Percentiles rank a stretch among this genome's conserved stretches.
phyloP scores from a whole-genome alignment of 2,797 vertebrate genomes.

The Salarias fasciatus region DNA sequence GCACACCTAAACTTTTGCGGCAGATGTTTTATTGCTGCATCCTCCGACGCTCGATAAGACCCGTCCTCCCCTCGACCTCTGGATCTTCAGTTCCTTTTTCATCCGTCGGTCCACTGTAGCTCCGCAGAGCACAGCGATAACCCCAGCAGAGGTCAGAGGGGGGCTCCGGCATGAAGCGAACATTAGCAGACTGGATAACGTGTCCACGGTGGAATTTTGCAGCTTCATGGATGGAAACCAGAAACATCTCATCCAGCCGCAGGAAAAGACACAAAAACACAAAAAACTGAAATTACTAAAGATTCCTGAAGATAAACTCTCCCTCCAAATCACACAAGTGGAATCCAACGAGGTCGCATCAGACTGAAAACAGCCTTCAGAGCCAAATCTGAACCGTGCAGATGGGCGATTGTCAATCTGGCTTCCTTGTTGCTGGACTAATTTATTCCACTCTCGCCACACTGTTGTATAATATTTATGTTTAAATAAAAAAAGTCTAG shows the following conservation, averaged over 20 bases:
- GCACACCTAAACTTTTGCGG: conserved; percentile 39
- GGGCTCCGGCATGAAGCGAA: conserved; percentile 16
- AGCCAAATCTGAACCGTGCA: neutral
- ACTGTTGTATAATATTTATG: too few species aligned
- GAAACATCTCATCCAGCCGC: conserved; percentile 26
- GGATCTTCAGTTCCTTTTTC: conserved; percentile 39
- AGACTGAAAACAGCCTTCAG: neutral
- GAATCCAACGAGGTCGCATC: neutral
- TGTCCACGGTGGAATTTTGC: conserved; percentile 26
- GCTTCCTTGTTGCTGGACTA: neutral
- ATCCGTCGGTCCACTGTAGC: conserved; percentile 20
- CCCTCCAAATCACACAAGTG: neutral
- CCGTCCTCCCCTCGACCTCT: conserved; percentile 40
- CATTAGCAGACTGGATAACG: neutral
- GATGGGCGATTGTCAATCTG: neutral
- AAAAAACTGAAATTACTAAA: conserved; percentile 12
- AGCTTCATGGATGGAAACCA: conserved; percentile 43
- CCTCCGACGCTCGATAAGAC: conserved; percentile 25
- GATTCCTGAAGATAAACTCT: conserved; percentile 12
- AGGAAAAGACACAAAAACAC: conserved; percentile 11
- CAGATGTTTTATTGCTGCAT: conserved; percentile 48
- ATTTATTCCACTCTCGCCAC: neutral
- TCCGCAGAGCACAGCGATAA: conserved; percentile 16
- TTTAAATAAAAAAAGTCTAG: too few species aligned
- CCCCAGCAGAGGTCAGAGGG: conserved; percentile 23